A percentile compares a stretch with the other conserved stretches of the same genome.
Evolutionary conservation across 2,113 vertebrate genomes (phyloP).

Genomic region (Heterotis niloticus): DNA sequence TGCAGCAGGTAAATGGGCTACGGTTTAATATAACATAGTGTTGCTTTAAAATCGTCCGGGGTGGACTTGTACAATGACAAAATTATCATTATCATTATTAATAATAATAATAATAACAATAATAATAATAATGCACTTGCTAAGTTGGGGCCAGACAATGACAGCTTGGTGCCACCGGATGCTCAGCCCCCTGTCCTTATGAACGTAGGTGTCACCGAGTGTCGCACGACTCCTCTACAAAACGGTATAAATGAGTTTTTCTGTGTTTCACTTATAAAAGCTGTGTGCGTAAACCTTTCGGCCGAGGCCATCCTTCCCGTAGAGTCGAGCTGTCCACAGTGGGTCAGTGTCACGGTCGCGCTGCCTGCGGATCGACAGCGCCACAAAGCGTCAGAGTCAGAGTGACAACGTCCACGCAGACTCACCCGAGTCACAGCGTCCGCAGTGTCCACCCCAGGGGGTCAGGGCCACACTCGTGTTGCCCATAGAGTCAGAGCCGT

Average conservation of each 20-base stretch:
- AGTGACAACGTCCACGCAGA: too few relatives aligned
- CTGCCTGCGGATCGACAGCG: too few relatives aligned
- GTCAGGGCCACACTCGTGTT: too few relatives aligned
- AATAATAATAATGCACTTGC: constrained; percentile 45
- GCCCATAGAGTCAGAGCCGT: too few relatives aligned
- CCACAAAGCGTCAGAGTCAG: too few relatives aligned
- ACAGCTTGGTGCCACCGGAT: constrained; percentile 41
- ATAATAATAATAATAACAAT: constrained; percentile 52
- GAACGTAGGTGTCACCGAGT: constrained; percentile 50
- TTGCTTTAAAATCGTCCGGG: constrained; percentile 55
- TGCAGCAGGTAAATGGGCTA: constrained; percentile 46
- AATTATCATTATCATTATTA: constrained; percentile 28
- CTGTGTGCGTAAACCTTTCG: constrained; percentile 52
- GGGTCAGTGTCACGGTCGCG: too few relatives aligned
- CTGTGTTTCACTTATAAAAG: constrained; percentile 45
- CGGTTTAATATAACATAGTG: not conserved
- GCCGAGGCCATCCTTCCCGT: not conserved
- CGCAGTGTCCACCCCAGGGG: too few relatives aligned
- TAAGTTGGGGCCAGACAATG: constrained; percentile 25
- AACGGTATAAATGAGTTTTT: constrained; percentile 48
- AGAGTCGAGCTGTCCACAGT: too few relatives aligned
- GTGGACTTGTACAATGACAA: constrained; percentile 43
- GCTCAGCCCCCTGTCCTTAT: constrained; percentile 52
- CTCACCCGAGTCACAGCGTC: too few relatives aligned
- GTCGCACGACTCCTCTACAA: constrained; percentile 44